These are phyloP conservation scores for Drosophila mulleri DNA, from an alignment of 2,888 invertebrate species.

Conservation along the genomic window DNA sequence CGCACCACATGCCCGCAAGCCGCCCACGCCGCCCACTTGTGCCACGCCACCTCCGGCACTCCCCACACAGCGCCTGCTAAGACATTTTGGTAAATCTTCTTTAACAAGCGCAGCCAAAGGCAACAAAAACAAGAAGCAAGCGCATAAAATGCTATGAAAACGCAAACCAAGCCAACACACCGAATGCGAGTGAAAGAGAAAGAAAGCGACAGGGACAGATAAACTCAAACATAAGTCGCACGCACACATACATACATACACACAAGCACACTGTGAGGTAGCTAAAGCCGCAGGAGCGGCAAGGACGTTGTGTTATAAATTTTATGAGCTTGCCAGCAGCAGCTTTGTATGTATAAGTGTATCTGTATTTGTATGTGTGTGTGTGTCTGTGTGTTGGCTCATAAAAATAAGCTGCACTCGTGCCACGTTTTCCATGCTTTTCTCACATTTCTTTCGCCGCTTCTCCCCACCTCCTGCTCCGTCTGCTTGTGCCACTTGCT, in stretches of 20 bases:
- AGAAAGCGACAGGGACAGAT: constrained; percentile 20
- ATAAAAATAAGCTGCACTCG: constrained; percentile 82
- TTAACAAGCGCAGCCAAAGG: constrained; percentile 69
- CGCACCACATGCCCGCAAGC: neutral
- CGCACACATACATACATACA: constrained; percentile 17
- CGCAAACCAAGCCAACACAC: constrained; percentile 69
- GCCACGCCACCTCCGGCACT: neutral
- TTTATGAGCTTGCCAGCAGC: constrained; percentile 79
- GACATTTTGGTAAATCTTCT: constrained; percentile 81
- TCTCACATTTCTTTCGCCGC: constrained; percentile 46
- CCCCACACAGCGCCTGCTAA: constrained; percentile 25
- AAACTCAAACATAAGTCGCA: constrained; percentile 48
- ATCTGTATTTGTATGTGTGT: constrained; percentile 38
- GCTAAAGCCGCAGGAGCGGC: constrained; percentile 76
- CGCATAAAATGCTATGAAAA: constrained; percentile 79
- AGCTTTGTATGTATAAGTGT: constrained; percentile 17
- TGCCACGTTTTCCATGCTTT: constrained; percentile 71
- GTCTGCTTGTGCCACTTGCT: constrained; percentile 36
- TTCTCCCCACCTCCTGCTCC: neutral
- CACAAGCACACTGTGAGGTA: constrained; percentile 21
- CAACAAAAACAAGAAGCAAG: constrained; percentile 45
- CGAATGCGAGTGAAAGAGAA: constrained; percentile 7
- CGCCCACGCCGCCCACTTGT: constrained; percentile 1
- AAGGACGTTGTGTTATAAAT: constrained; percentile 82
- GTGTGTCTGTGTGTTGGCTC: constrained; percentile 62